Evolutionary conservation across 2,888 invertebrate genomes (phyloP).

Genomic region (Harpalus rubripes): DNA sequence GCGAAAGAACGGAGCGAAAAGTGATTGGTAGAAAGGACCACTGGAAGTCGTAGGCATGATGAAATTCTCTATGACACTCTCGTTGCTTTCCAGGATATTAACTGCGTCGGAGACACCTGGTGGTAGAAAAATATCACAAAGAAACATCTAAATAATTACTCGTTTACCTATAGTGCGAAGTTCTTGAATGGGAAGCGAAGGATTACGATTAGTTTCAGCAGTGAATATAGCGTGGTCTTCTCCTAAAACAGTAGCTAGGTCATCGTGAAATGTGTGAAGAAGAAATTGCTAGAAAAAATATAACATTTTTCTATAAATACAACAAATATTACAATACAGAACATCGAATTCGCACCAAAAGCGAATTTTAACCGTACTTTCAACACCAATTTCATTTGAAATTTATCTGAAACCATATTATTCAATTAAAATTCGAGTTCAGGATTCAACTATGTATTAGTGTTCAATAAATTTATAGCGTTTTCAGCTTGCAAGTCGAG

Average conservation of each 20-base stretch:
- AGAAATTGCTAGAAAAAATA: slow-evolving; percentile 68
- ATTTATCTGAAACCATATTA: too few relatives aligned
- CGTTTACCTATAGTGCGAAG: slow-evolving; percentile 30
- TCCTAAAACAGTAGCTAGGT: slow-evolving; percentile 74
- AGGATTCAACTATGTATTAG: too few relatives aligned
- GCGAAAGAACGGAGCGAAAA: slow-evolving; percentile 49
- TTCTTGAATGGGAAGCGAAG: slow-evolving; percentile 26
- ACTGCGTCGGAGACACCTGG: slow-evolving; percentile 39
- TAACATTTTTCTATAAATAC: background rate
- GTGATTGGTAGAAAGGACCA: slow-evolving; percentile 50
- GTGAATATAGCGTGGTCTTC: slow-evolving; percentile 69
- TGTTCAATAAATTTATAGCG: too few relatives aligned
- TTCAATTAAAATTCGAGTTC: too few relatives aligned
- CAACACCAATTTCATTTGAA: too few relatives aligned
- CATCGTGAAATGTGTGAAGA: slow-evolving; percentile 74
- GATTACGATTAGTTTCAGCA: background rate
- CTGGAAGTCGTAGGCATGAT: slow-evolving; percentile 55
- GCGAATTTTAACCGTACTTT: too few relatives aligned
- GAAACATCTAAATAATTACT: background rate
- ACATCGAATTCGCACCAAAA: too few relatives aligned
- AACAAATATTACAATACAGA: too few relatives aligned
- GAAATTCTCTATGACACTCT: slow-evolving; percentile 46
- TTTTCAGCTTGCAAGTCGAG: too few relatives aligned
- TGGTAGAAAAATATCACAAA: background rate
- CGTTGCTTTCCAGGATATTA: slow-evolving; percentile 48